Evolutionary conservation across 2,797 vertebrate genomes (phyloP).

Genomic region (Oreonectes daqikongensis): DNA sequence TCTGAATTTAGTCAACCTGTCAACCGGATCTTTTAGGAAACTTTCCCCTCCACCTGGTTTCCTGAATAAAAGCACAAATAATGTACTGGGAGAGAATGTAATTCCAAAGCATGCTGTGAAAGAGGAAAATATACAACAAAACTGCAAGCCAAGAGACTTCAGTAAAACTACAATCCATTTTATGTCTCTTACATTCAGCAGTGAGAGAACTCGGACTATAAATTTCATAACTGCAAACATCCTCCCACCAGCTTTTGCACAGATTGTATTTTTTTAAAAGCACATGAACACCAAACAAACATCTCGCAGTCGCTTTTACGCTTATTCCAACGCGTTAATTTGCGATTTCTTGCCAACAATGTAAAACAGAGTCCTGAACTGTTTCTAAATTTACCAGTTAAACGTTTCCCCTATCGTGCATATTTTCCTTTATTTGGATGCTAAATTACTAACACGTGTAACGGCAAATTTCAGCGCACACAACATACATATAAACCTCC

Average conservation of each 20-base stretch:
- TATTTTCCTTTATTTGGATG: conserved; percentile 70
- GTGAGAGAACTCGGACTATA: conserved; percentile 20
- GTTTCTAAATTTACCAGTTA: conserved; percentile 55
- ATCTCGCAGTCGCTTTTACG: background rate
- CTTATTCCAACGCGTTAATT: background rate
- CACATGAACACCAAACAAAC: conserved; percentile 18
- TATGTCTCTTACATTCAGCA: conserved; percentile 15
- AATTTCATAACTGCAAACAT: conserved; percentile 18
- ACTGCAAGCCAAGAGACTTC: conserved; percentile 22
- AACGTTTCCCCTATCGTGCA: conserved; percentile 56
- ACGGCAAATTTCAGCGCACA: conserved; percentile 69
- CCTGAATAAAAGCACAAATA: conserved; percentile 8
- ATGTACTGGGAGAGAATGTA: conserved; percentile 31
- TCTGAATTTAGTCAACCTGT: conserved; percentile 21
- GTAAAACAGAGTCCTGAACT: conserved; percentile 58
- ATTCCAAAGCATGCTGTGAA: conserved; percentile 32
- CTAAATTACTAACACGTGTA: conserved; percentile 75
- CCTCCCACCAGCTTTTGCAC: background rate
- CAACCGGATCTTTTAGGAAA: conserved; percentile 10
- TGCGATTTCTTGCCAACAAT: conserved; percentile 38
- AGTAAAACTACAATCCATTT: conserved; percentile 1
- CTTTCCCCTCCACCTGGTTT: conserved; percentile 23
- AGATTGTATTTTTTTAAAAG: conserved; percentile 11
- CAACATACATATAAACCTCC: conserved; percentile 68
- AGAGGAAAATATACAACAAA: conserved; percentile 29